phyloP scores from a whole-genome alignment of 92 coral and sea anemone genomes.

The Parazoanthus darwini region DNA sequence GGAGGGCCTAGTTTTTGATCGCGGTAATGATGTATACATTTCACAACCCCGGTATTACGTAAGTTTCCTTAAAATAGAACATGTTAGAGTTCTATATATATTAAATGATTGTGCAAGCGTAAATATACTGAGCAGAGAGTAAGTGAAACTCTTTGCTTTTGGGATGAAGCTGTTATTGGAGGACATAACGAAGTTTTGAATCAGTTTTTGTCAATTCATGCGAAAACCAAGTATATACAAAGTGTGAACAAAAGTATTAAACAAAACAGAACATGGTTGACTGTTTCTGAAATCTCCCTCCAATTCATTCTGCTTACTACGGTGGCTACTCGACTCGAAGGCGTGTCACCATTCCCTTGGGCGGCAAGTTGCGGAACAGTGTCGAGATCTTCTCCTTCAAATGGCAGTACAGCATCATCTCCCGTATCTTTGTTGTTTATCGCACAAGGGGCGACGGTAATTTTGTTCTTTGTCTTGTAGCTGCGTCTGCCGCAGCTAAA shows the following conservation, averaged over 20 bases:
- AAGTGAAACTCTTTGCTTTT: no score
- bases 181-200: no score
- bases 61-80: no score
- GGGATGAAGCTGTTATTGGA: no score
- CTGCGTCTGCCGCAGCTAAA: conserved; percentile 9
- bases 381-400: neutral
- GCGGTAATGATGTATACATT: no score
- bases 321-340: neutral
- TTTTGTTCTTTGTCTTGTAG: neutral
- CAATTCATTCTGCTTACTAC: conserved; percentile 41
- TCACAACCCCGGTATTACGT: no score
- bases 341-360: neutral
- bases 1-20: no score
- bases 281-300: conserved; percentile 63
- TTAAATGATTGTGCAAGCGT: no score
- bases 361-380: neutral
- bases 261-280: conserved; percentile 65
- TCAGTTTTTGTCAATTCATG: no score
- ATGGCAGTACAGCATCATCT: neutral
- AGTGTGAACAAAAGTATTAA: conserved; percentile 27
- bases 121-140: no score
- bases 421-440: neutral
- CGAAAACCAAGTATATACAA: conserved; percentile 20
- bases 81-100: no score
- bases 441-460: neutral